phyloP scores from a whole-genome alignment of 53 echinoderm and acorn worm species.

The Apostichopus leukothele region DNA sequence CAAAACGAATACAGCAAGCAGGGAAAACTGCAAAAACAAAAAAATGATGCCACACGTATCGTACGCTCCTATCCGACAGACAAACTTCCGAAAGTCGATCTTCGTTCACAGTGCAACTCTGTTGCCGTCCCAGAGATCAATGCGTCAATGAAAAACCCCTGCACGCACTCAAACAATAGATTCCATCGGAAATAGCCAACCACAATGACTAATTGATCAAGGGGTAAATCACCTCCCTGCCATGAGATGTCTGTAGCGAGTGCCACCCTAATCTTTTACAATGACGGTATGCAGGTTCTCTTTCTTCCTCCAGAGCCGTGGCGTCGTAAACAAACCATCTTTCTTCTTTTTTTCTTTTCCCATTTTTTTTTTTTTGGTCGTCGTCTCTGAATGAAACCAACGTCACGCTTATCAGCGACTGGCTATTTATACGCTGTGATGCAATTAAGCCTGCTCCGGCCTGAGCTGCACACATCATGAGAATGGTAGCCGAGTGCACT shows the following conservation, averaged over 20 bases:
- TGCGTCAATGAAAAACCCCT: no score
- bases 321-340: slow-evolving; percentile 2
- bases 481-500: background rate
- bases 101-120: no score
- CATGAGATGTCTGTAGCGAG: background rate
- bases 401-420: background rate
- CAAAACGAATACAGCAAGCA: no score
- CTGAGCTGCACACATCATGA: background rate
- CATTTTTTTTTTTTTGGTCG: background rate
- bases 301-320: background rate
- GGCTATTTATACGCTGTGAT: slow-evolving; percentile 26
- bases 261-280: slow-evolving; percentile 3
- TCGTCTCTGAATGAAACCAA: background rate
- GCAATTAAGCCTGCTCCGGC: background rate
- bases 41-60: no score
- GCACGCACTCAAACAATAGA: no score
- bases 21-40: no score
- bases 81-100: no score
- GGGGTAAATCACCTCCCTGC: slow-evolving; percentile 29
- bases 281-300: slow-evolving; percentile 14
- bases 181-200: background rate
- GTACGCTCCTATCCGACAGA: no score
- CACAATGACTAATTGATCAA: slow-evolving; percentile 18
- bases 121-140: no score
- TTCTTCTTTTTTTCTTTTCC: background rate